These are phyloP conservation scores for Epizoanthus ramosus DNA, from an alignment of 92 coral and sea anemone genomes.

Conservation along the genomic window DNA sequence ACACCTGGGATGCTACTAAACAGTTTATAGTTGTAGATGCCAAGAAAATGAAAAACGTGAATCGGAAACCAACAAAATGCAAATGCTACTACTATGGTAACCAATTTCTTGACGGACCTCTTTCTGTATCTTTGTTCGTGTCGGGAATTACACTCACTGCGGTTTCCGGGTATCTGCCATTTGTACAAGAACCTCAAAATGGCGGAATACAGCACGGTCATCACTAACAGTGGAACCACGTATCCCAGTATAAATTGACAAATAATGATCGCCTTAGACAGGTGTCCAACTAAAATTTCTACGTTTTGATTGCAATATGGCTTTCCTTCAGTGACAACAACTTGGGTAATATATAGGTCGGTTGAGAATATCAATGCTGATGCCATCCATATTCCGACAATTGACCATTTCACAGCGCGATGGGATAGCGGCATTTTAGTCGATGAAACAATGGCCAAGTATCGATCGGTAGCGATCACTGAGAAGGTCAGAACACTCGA, in stretches of 20 bases:
- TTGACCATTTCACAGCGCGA: neutral
- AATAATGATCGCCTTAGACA: neutral
- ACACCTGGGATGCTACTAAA: neutral
- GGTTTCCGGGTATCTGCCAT: slow-evolving; percentile 41
- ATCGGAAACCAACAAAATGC: slow-evolving; percentile 33
- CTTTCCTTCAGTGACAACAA: neutral
- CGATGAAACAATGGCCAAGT: slow-evolving; percentile 28
- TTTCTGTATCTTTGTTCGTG: slow-evolving; percentile 16
- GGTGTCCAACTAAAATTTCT: neutral
- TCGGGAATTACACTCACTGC: slow-evolving; percentile 2
- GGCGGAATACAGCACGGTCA: slow-evolving; percentile 12
- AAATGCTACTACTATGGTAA: slow-evolving; percentile 22
- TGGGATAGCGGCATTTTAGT: slow-evolving; percentile 17
- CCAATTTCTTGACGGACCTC: slow-evolving; percentile 26
- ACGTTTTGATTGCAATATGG: slow-evolving; percentile 1
- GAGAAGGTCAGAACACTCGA: neutral
- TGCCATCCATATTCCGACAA: neutral
- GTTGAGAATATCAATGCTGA: slow-evolving; percentile 22
- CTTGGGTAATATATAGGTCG: slow-evolving; percentile 28
- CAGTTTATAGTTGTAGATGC: slow-evolving; percentile 1
- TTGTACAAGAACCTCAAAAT: slow-evolving; percentile 24
- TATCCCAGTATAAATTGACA: slow-evolving; percentile 1
- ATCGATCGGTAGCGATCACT: slow-evolving; percentile 26
- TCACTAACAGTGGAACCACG: slow-evolving; percentile 10
- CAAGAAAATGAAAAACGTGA: slow-evolving; percentile 20